A percentile compares a stretch with the other conserved stretches of the same genome.
Evolutionary conservation across 2,113 vertebrate genomes (phyloP).

Genomic region (Ramphastos sulfuratus): DNA sequence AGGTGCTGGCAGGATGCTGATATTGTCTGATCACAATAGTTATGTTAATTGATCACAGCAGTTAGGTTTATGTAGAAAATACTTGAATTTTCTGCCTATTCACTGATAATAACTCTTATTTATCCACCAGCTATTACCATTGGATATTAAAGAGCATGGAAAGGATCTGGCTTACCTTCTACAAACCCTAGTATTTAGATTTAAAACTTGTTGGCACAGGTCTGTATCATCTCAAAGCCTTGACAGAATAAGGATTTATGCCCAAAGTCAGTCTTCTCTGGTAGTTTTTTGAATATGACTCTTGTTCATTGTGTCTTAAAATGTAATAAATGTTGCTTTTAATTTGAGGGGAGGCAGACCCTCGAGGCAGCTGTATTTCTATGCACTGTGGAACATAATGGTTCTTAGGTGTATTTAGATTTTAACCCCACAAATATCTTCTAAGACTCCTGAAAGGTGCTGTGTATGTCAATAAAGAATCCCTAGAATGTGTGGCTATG

Average conservation of each 20-base stretch:
- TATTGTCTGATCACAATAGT: background rate
- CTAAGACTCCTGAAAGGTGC: background rate
- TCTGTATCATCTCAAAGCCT: conserved; percentile 17
- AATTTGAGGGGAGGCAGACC: background rate
- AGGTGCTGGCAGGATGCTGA: background rate
- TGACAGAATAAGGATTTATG: conserved; percentile 38
- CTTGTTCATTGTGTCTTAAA: background rate
- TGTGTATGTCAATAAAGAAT: background rate
- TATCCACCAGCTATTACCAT: background rate
- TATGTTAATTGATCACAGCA: background rate
- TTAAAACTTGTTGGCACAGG: conserved; percentile 35
- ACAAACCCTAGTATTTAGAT: background rate
- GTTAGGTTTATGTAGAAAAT: background rate
- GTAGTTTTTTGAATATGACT: background rate
- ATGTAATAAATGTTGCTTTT: background rate
- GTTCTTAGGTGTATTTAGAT: background rate
- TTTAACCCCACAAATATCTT: background rate
- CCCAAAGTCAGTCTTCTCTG: conserved; percentile 21
- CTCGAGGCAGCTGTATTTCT: background rate
- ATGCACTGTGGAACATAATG: background rate
- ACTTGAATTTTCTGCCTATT: background rate
- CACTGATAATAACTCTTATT: background rate
- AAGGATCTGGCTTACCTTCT: background rate
- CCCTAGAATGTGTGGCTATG: background rate
- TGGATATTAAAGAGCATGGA: background rate